A percentile compares a stretch with the other conserved stretches of the same genome.
phyloP scores from a whole-genome alignment of 2,113 vertebrate species.

The Sterrhoptilus dennistouni region DNA sequence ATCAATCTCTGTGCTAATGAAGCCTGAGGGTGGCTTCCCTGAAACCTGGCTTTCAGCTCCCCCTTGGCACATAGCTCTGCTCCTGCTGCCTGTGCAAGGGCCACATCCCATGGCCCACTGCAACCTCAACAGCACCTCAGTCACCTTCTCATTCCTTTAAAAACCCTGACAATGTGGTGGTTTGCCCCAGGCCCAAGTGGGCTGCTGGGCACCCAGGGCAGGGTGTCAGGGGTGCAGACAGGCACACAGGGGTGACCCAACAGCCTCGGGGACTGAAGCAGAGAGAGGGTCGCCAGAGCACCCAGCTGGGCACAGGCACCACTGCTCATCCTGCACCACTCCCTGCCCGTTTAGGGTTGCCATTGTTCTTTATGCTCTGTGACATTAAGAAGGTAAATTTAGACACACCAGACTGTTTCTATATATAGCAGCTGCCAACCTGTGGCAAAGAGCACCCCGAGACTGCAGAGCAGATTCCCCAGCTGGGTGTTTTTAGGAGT shows the following conservation, averaged over 20 bases:
- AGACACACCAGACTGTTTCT: background rate
- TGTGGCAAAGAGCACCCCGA: background rate
- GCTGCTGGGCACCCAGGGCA: rapidly evolving
- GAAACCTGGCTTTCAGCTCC: rapidly evolving
- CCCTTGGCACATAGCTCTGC: rapidly evolving
- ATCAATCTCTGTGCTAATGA: rapidly evolving
- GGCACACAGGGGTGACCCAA: rapidly evolving
- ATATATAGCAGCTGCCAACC: background rate
- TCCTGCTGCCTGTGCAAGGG: background rate
- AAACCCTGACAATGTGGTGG: rapidly evolving
- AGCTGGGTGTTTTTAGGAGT: rapidly evolving
- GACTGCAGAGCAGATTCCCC: background rate
- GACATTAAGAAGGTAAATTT: background rate
- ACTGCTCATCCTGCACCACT: background rate
- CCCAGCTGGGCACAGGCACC: rapidly evolving
- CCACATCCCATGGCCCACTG: rapidly evolving
- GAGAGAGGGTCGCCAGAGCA: background rate
- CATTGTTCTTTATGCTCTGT: background rate
- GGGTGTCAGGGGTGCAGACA: background rate
- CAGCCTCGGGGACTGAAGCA: rapidly evolving
- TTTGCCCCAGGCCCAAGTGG: rapidly evolving
- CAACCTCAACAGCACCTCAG: rapidly evolving
- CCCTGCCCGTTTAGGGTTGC: background rate
- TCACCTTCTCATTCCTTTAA: rapidly evolving
- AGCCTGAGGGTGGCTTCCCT: background rate